These are phyloP conservation scores for Eleutherodactylus coqui DNA, from an alignment of 2,797 vertebrate genomes.

Conservation along the genomic window DNA sequence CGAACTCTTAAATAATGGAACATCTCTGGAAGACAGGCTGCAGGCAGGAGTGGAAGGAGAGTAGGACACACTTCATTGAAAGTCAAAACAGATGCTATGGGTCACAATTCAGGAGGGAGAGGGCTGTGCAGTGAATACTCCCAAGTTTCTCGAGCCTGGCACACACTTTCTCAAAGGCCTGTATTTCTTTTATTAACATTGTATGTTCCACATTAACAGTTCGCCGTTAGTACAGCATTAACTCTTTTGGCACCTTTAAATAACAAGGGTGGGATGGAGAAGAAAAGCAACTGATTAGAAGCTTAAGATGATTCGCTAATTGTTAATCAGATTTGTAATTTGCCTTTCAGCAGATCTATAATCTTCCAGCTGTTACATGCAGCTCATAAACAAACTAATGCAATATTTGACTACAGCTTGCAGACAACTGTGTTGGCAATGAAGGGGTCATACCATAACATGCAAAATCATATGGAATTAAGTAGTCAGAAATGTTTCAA, in stretches of 20 bases:
- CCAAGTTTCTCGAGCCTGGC: slow-evolving; percentile 5
- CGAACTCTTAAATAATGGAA: slow-evolving; percentile 36
- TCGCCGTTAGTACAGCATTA: not conserved
- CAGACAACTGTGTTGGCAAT: slow-evolving; percentile 7
- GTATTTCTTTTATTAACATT: slow-evolving; percentile 25
- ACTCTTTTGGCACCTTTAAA: not conserved
- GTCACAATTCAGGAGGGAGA: slow-evolving; percentile 27
- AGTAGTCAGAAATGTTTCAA: slow-evolving; percentile 20
- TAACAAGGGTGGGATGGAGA: not conserved
- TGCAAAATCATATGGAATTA: not conserved
- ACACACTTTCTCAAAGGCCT: slow-evolving; percentile 17
- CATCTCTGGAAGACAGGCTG: slow-evolving; percentile 31
- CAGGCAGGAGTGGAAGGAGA: slow-evolving; percentile 16
- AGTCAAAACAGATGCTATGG: slow-evolving; percentile 34
- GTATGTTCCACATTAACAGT: slow-evolving; percentile 21
- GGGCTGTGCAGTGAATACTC: slow-evolving; percentile 8
- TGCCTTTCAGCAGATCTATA: slow-evolving; percentile 30
- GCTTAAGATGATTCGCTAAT: not conserved
- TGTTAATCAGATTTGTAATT: slow-evolving; percentile 20
- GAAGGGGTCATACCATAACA: not conserved
- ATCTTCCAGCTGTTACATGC: slow-evolving; percentile 24
- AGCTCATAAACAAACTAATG: not conserved
- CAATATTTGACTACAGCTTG: not conserved
- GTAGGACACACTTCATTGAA: slow-evolving; percentile 27
- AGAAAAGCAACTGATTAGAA: not conserved